These are phyloP conservation scores for Eurytoma californica DNA, from an alignment of 2,888 invertebrate species.

Conservation along the genomic window DNA sequence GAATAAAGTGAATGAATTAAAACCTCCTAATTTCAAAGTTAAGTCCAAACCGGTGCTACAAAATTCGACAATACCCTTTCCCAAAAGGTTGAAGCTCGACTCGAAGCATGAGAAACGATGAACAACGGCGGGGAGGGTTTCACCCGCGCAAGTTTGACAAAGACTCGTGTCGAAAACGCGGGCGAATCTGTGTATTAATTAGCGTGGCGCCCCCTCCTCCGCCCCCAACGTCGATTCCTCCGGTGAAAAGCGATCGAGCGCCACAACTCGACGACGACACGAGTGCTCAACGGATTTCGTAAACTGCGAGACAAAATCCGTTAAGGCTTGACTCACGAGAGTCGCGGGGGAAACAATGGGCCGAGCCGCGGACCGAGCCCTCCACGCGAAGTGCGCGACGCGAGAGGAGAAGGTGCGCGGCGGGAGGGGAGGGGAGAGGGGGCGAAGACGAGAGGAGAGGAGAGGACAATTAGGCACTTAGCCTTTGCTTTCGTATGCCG, in stretches of 20 bases:
- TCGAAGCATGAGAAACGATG: no score
- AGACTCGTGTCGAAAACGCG: conserved; percentile 4
- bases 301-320: conserved; percentile 73
- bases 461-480: conserved; percentile 65
- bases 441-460: conserved; percentile 56
- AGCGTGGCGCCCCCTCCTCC: neutral
- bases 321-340: conserved; percentile 72
- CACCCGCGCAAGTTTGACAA: neutral
- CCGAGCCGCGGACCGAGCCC: conserved; percentile 61
- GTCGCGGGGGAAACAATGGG: conserved; percentile 68
- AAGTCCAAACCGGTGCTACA: no score
- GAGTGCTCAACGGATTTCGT: conserved; percentile 66
- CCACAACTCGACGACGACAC: conserved; percentile 57
- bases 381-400: conserved; percentile 47
- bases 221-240: conserved; percentile 14
- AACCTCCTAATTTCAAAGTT: no score
- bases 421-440: conserved; percentile 50
- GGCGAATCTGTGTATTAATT: conserved; percentile 44
- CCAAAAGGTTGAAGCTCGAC: no score
- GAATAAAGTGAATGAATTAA: no score
- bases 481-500: conserved; percentile 28
- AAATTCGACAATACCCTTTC: no score
- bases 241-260: conserved; percentile 57
- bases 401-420: conserved; percentile 6
- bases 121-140: neutral